Evolutionary conservation across 2,797 vertebrate genomes (phyloP).

Genomic region (Iguana delicatissima): DNA sequence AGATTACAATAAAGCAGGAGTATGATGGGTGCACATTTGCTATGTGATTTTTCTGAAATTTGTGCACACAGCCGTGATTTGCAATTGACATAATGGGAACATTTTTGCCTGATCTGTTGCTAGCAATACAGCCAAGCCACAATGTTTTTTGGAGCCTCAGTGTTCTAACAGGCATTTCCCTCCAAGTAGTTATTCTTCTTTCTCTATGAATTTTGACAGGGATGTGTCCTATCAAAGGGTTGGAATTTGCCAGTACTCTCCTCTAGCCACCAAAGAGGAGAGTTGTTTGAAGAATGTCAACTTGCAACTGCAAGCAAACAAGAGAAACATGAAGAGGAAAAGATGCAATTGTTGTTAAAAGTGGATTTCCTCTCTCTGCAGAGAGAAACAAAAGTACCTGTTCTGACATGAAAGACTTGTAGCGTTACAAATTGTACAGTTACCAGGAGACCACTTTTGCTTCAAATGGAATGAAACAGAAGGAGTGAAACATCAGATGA

Average conservation of each 20-base stretch:
- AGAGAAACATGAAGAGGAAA: constrained; percentile 76
- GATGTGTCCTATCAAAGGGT: constrained; percentile 80
- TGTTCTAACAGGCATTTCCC: constrained; percentile 80
- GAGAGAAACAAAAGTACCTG: constrained; percentile 66
- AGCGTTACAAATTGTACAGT: constrained; percentile 66
- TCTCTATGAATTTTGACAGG: constrained; percentile 81
- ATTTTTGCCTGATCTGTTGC: constrained; percentile 64
- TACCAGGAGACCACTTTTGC: constrained; percentile 71
- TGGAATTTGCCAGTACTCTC: constrained; percentile 79
- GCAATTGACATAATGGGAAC: constrained; percentile 72
- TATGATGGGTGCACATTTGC: constrained; percentile 62
- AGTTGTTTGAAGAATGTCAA: constrained; percentile 81
- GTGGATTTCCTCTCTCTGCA: constrained; percentile 67
- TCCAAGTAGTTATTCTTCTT: constrained; percentile 78
- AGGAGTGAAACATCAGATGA: constrained; percentile 33
- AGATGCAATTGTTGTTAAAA: constrained; percentile 73
- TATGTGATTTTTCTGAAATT: constrained; percentile 63
- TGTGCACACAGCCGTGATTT: constrained; percentile 69
- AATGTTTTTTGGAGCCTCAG: constrained; percentile 73
- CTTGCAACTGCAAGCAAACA: constrained; percentile 70
- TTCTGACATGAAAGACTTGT: constrained; percentile 72
- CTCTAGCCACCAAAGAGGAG: constrained; percentile 75
- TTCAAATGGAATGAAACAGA: constrained; percentile 47
- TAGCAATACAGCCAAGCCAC: constrained; percentile 73
- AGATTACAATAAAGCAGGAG: constrained; percentile 66